Evolutionary conservation across 2,888 invertebrate genomes (phyloP).

Genomic region (Drepana falcataria): DNA sequence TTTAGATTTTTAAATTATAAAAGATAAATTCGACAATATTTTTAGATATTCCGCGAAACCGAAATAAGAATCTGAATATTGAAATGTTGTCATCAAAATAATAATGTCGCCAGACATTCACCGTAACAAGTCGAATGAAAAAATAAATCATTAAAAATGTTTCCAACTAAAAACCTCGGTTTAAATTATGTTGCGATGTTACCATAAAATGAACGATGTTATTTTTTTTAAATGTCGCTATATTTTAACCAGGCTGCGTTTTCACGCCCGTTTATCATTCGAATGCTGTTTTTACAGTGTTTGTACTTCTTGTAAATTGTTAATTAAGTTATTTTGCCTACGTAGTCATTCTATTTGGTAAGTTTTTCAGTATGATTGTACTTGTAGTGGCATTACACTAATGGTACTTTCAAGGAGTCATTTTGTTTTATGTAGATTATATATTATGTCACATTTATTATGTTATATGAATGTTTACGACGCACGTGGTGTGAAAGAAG

Average conservation of each 20-base stretch:
- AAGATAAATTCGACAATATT: no score
- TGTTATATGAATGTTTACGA: not conserved
- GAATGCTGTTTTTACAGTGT: conserved; percentile 6
- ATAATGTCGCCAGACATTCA: not conserved
- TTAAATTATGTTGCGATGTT: conserved; percentile 1
- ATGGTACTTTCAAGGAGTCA: not conserved
- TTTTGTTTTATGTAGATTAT: not conserved
- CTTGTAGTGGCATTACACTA: not conserved
- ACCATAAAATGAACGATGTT: not conserved
- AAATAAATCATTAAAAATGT: not conserved
- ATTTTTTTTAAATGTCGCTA: not conserved
- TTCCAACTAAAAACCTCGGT: not conserved
- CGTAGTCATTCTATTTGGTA: no score
- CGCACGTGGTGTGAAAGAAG: not conserved
- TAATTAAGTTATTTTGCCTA: not conserved
- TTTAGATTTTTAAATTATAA: no score
- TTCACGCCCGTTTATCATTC: conserved; percentile 18
- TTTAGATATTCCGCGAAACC: no score
- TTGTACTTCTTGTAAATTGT: not conserved
- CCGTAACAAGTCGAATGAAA: not conserved
- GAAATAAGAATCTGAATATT: no score
- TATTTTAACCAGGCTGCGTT: conserved; percentile 10
- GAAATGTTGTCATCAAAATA: not conserved
- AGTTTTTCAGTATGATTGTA: not conserved
- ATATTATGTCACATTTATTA: not conserved